Conservation (phyloP, 2,888 invertebrate genomes). For the Lasius fuliginosus region DNA sequence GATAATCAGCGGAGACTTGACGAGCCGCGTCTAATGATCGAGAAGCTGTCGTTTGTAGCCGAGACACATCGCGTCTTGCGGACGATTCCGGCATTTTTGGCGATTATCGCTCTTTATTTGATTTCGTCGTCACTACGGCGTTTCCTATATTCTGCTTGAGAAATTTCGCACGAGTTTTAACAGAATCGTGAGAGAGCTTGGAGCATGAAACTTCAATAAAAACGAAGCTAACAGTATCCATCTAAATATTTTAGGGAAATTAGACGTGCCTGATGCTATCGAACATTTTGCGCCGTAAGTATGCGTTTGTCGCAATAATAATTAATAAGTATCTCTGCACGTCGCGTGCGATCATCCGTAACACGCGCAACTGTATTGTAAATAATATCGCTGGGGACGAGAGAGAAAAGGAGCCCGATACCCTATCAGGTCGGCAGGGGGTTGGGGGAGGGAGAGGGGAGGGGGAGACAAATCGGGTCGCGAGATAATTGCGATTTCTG, state of each 20-base stretch:
- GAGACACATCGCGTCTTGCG: not conserved
- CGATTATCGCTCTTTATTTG: conserved; percentile 2
- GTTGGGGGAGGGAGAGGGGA: no score
- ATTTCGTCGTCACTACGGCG: not conserved
- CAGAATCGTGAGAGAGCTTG: not conserved
- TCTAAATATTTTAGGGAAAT: conserved; percentile 20
- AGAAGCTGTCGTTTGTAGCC: not conserved
- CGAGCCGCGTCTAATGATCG: not conserved
- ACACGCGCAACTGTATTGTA: not conserved
- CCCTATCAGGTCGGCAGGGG: not conserved
- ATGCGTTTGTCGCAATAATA: not conserved
- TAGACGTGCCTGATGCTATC: not conserved
- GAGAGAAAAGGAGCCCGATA: not conserved
- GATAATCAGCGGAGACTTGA: not conserved
- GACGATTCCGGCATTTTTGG: not conserved
- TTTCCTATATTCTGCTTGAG: not conserved
- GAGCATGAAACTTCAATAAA: not conserved
- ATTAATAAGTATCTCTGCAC: conserved; percentile 7
- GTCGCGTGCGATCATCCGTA: not conserved
- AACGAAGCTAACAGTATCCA: not conserved
- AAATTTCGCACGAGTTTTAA: not conserved
- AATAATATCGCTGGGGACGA: conserved; percentile 10
- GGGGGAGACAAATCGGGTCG: conserved; percentile 27
- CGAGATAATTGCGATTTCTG: conserved; percentile 60
- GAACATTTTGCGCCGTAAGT: not conserved